These are phyloP conservation scores for Sebastes dallii DNA, from an alignment of 2,797 vertebrate genomes.

Conservation along the genomic window DNA sequence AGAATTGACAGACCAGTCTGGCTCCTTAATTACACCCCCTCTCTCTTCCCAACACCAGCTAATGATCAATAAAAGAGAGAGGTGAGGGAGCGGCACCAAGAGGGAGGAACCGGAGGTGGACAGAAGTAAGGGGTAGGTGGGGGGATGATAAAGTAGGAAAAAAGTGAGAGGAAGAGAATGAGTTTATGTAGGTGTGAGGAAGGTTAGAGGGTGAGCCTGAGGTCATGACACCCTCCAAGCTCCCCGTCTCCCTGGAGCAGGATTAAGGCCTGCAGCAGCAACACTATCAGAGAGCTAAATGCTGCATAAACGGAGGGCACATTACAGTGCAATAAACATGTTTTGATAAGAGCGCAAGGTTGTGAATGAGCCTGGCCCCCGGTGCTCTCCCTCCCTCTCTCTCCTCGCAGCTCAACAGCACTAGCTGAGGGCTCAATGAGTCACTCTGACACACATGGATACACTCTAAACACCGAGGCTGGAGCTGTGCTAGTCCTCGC, in stretches of 20 bases:
- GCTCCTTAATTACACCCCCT: constrained; percentile 81
- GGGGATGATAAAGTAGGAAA: constrained; percentile 17
- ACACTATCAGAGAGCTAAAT: constrained; percentile 22
- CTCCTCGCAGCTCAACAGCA: constrained; percentile 37
- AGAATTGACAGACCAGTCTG: constrained; percentile 80
- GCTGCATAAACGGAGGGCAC: constrained; percentile 32
- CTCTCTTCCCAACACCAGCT: constrained; percentile 70
- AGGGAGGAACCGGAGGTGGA: background rate
- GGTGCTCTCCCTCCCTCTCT: constrained; percentile 8
- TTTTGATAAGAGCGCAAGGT: constrained; percentile 60
- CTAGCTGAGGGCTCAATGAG: constrained; percentile 60
- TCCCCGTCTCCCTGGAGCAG: background rate
- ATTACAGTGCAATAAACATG: constrained; percentile 57
- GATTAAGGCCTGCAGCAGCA: background rate
- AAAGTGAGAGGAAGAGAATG: constrained; percentile 43
- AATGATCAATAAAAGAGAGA: constrained; percentile 80
- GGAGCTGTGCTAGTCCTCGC: constrained; percentile 44
- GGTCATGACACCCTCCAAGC: constrained; percentile 10
- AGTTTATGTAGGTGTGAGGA: constrained; percentile 16
- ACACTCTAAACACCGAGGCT: constrained; percentile 60
- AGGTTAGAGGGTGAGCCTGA: constrained; percentile 28
- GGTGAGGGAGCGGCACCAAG: background rate
- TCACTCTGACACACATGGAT: constrained; percentile 68
- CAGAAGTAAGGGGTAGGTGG: background rate
- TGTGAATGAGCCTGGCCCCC: constrained; percentile 57